phyloP scores from a whole-genome alignment of 2,888 invertebrate species.

The Tetanocera ferruginea region DNA sequence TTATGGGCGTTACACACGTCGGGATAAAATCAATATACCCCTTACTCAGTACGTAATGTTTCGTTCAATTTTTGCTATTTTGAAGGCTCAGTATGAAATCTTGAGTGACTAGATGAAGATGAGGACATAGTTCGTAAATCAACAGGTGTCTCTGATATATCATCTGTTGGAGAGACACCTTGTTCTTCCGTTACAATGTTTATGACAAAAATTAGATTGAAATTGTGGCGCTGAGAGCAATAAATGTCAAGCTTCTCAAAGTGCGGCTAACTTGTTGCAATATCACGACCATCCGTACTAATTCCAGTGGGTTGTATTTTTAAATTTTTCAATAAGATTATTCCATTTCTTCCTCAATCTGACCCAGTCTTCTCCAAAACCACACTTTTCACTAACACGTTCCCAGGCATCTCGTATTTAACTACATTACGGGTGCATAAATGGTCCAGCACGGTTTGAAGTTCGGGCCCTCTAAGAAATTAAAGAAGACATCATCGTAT shows the following conservation, averaged over 20 bases:
- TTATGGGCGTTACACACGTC: too few species aligned
- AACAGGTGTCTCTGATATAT: not conserved
- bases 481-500: too few species aligned
- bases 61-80: too few species aligned
- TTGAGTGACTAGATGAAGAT: not conserved
- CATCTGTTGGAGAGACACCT: not conserved
- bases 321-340: not conserved
- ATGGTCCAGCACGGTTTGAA: not conserved
- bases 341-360: not conserved
- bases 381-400: not conserved
- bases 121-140: not conserved
- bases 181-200: not conserved
- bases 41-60: too few species aligned
- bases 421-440: not conserved
- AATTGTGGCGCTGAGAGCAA: not conserved
- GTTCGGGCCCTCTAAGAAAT: too few species aligned
- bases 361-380: too few species aligned
- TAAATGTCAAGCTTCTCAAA: not conserved
- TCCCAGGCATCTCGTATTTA: not conserved
- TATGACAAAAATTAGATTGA: not conserved
- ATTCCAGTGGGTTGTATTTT: not conserved
- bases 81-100: too few species aligned
- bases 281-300: not conserved
- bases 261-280: not conserved
- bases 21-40: too few species aligned